These are phyloP conservation scores for Caenorhabditis remanei DNA, from an alignment of 1,140 invertebrate genomes.

Conservation along the genomic window DNA sequence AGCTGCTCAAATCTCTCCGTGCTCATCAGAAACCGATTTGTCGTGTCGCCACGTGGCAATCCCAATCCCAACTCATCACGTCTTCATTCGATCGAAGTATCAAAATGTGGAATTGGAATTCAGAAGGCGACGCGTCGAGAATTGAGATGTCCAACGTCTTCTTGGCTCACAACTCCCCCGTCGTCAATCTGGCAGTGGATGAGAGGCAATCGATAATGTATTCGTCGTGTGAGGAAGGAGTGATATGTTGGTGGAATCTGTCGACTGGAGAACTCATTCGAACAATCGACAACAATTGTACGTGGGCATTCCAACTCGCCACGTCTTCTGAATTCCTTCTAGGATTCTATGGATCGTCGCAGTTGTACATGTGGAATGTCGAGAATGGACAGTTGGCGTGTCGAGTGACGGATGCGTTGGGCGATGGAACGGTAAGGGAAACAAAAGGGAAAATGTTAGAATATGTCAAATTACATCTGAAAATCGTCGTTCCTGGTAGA, in stretches of 20 bases:
- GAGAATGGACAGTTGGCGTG: conserved; percentile 37
- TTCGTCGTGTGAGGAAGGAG: conserved; percentile 68
- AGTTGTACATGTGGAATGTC: conserved; percentile 50
- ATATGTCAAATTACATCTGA: no score
- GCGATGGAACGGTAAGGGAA: conserved; percentile 19
- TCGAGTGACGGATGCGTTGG: conserved; percentile 11
- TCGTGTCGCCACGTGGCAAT: conserved; percentile 21
- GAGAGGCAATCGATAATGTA: conserved; percentile 66
- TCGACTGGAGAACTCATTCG: conserved; percentile 53
- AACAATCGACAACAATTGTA: conserved; percentile 4
- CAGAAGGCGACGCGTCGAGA: neutral
- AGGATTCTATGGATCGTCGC: conserved; percentile 28
- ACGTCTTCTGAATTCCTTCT: conserved; percentile 6
- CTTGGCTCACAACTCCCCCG: conserved; percentile 68
- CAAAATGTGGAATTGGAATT: conserved; percentile 53
- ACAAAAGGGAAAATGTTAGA: no score
- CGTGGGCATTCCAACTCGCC: conserved; percentile 46
- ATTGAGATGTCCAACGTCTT: conserved; percentile 64
- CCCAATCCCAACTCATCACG: conserved; percentile 14
- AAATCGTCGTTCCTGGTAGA: no score
- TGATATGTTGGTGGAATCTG: conserved; percentile 70
- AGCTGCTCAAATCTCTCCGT: conserved; percentile 53
- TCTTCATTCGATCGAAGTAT: conserved; percentile 59
- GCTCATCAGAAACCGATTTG: conserved; percentile 63
- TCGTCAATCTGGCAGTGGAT: conserved; percentile 63